phyloP scores from a whole-genome alignment of 2,797 vertebrate genomes.

The Betta splendens region DNA sequence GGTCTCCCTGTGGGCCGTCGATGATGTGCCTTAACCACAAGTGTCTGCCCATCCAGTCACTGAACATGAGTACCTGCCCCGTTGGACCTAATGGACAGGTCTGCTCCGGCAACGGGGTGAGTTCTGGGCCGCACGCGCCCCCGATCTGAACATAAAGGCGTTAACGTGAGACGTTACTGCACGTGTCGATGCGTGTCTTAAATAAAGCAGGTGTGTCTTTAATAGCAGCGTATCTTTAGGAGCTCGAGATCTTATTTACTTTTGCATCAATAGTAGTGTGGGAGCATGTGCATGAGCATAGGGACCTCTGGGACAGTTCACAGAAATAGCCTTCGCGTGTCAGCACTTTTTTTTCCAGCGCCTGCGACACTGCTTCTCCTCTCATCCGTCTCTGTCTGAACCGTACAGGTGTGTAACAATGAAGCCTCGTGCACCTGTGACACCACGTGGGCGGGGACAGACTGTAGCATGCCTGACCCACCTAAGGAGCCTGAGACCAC shows the following conservation, averaged over 20 bases:
- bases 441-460: constrained; percentile 95
- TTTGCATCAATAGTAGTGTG: background rate
- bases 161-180: no score
- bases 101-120: constrained; percentile 97
- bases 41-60: constrained; percentile 96
- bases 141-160: no score
- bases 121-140: constrained; percentile 54
- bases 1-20: constrained; percentile 95
- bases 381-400: constrained; percentile 36
- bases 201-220: no score
- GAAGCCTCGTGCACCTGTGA: constrained; percentile 97
- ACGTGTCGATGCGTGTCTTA: no score
- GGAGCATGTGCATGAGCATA: background rate
- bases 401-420: constrained; percentile 93
- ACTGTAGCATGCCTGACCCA: constrained; percentile 97
- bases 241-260: constrained; percentile 1
- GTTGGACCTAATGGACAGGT: constrained; percentile 90
- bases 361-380: background rate
- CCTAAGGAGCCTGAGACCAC: constrained; percentile 82
- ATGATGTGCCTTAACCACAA: constrained; percentile 99
- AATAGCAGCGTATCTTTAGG: constrained; percentile 1
- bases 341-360: constrained; percentile 32
- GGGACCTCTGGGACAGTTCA: constrained; percentile 1
- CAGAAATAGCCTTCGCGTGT: constrained; percentile 8
- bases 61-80: constrained; percentile 96